These are phyloP conservation scores for Tigriopus californicus DNA, from an alignment of 2,888 invertebrate species.

Conservation along the genomic window DNA sequence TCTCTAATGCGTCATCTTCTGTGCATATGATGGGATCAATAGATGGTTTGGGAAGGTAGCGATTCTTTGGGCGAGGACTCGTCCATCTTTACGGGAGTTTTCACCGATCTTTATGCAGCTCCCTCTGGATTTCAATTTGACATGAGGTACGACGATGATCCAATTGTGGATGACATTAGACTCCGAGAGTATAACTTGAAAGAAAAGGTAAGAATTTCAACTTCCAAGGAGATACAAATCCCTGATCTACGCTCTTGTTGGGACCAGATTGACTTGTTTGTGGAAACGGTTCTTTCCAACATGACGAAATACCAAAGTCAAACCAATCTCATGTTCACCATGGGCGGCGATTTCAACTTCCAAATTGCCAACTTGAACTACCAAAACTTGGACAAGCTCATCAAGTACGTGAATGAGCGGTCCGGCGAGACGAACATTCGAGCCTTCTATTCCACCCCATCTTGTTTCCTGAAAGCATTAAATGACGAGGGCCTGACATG, in stretches of 20 bases:
- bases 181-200: constrained; percentile 57
- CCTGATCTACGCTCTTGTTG: no score
- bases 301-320: no score
- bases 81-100: constrained; percentile 31
- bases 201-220: background rate
- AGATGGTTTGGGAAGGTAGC: constrained; percentile 50
- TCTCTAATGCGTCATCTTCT: no score
- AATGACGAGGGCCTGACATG: constrained; percentile 46
- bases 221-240: no score
- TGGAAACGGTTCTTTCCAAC: no score
- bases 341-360: constrained; percentile 65
- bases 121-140: constrained; percentile 39
- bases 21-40: no score
- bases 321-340: background rate
- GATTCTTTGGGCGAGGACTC: no score
- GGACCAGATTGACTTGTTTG: no score
- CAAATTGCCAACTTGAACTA: constrained; percentile 34
- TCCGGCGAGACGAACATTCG: background rate
- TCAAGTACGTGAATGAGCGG: constrained; percentile 41
- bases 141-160: constrained; percentile 57
- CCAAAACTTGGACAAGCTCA: constrained; percentile 68
- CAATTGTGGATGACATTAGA: constrained; percentile 60
- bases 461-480: constrained; percentile 60
- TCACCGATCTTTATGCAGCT: constrained; percentile 27
- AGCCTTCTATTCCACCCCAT: constrained; percentile 56